A percentile compares a stretch with the other conserved stretches of the same genome.
These are phyloP conservation scores for Ischnus inquisitorius DNA, from an alignment of 2,888 invertebrate species.

Conservation along the genomic window DNA sequence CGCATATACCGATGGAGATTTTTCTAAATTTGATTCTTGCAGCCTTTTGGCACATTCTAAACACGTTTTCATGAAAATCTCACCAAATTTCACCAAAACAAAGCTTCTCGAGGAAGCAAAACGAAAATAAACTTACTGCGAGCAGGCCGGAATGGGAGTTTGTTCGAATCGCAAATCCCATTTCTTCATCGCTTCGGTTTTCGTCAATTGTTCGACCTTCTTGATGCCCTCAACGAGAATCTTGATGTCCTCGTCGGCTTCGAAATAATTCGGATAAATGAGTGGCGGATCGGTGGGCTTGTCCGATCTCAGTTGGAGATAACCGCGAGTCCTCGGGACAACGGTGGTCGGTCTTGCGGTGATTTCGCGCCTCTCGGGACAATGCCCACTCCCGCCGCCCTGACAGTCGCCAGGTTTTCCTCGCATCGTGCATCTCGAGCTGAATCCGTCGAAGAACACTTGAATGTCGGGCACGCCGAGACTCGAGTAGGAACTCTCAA, in stretches of 20 bases:
- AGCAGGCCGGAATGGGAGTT: slow-evolving; percentile 87
- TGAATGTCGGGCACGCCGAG: slow-evolving; percentile 84
- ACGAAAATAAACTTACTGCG: slow-evolving; percentile 77
- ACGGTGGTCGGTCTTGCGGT: slow-evolving; percentile 81
- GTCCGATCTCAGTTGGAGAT: slow-evolving; percentile 88
- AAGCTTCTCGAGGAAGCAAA: too few species aligned
- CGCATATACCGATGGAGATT: too few species aligned
- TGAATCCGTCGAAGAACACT: slow-evolving; percentile 85
- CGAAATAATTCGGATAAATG: slow-evolving; percentile 91
- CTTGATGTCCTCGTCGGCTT: slow-evolving; percentile 88
- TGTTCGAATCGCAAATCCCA: slow-evolving; percentile 88
- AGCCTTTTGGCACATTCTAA: too few species aligned
- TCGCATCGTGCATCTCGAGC: slow-evolving; percentile 80
- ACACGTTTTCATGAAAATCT: background rate
- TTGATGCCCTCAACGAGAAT: slow-evolving; percentile 88
- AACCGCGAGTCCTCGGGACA: slow-evolving; percentile 85
- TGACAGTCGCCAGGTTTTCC: slow-evolving; percentile 78
- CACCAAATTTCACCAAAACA: background rate
- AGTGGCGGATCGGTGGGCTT: slow-evolving; percentile 90
- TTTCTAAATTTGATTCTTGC: too few species aligned
- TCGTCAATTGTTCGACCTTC: slow-evolving; percentile 87
- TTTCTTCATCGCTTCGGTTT: slow-evolving; percentile 87
- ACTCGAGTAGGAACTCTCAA: slow-evolving; percentile 81
- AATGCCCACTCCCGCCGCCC: slow-evolving; percentile 74
- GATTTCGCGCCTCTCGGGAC: slow-evolving; percentile 82